Evolutionary conservation across 2,113 vertebrate genomes (phyloP).

Genomic region (Ascaphus truei): DNA sequence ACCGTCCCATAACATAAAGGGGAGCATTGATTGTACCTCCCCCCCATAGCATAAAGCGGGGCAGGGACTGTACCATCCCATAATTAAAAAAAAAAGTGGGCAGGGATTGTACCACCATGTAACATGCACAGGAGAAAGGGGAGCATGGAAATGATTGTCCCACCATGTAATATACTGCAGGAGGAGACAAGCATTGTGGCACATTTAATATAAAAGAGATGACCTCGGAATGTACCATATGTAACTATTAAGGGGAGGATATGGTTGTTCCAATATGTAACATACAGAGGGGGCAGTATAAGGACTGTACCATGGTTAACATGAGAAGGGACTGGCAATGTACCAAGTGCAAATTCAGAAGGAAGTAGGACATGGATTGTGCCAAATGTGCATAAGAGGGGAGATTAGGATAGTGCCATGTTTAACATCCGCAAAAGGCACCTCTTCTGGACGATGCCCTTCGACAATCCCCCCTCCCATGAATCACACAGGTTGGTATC

Average conservation of each 20-base stretch:
- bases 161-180: no score
- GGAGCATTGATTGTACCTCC: no score
- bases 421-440: neutral
- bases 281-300: neutral
- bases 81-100: neutral
- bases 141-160: no score
- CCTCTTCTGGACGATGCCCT: neutral
- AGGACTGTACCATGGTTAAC: neutral
- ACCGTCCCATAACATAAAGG: no score
- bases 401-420: neutral
- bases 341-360: neutral
- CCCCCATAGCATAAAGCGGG: no score
- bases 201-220: neutral
- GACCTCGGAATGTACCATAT: neutral
- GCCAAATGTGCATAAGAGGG: neutral
- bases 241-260: neutral
- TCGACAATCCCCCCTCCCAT: neutral
- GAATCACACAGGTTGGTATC: neutral
- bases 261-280: no score
- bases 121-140: no score
- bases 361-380: no score
- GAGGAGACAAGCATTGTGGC: neutral
- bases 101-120: slow-evolving; percentile 22
- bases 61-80: neutral
- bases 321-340: neutral